These are phyloP conservation scores for Microtus montanus DNA, from an alignment of 2,113 vertebrate species.

Conservation along the genomic window DNA sequence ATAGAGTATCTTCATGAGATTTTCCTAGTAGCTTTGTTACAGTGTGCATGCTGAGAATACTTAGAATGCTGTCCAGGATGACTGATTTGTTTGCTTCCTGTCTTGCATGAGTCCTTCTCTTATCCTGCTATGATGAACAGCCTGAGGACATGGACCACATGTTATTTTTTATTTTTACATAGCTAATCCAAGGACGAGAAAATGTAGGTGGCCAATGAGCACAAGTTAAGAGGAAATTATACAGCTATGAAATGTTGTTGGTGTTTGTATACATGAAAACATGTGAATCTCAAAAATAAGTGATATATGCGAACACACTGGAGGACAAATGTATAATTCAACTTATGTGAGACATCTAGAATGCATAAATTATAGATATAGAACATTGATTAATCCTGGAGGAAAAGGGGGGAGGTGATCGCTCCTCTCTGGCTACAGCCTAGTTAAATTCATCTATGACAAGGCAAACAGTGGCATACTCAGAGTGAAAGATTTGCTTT, in stretches of 20 bases:
- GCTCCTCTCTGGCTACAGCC: background rate
- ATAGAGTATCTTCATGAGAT: background rate
- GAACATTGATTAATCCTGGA: background rate
- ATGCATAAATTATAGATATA: background rate
- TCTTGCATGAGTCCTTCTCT: background rate
- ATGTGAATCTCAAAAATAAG: background rate
- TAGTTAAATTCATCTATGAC: background rate
- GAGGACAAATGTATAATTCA: background rate
- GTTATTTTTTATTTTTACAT: background rate
- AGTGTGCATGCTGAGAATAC: background rate
- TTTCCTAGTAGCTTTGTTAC: background rate
- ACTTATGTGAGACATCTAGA: background rate
- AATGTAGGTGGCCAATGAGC: background rate
- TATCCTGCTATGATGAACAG: background rate
- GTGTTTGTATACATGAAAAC: background rate
- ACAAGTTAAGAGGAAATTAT: background rate
- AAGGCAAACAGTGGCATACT: background rate
- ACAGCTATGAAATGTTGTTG: background rate
- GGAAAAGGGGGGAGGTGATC: background rate
- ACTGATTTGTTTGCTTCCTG: background rate
- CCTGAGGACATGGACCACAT: background rate
- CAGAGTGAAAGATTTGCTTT: background rate
- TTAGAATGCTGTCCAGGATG: background rate
- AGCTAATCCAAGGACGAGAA: background rate
- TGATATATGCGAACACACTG: background rate